phyloP scores from a whole-genome alignment of 92 coral and sea anemone genomes.

The Porites cylindrica region DNA sequence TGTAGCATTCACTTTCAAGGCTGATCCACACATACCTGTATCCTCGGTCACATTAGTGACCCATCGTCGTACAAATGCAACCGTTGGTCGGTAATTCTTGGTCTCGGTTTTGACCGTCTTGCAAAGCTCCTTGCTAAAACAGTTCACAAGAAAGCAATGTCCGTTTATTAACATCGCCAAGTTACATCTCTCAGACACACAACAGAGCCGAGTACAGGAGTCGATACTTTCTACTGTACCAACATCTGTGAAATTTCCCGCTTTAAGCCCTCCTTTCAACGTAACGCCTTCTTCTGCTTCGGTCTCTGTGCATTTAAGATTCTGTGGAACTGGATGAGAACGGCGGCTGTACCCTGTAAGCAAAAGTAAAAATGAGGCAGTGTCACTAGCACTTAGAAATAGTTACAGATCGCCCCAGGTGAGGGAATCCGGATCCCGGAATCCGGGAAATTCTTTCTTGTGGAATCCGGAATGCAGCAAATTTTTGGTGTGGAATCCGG shows the following conservation, averaged over 20 bases:
- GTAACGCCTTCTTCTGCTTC: slow-evolving; percentile 89
- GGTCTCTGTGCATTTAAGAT: slow-evolving; percentile 85
- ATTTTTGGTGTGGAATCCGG: too few relatives aligned
- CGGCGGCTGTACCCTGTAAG: slow-evolving; percentile 57
- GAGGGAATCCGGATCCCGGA: too few relatives aligned
- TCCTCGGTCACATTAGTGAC: slow-evolving; percentile 82
- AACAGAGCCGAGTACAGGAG: slow-evolving; percentile 91
- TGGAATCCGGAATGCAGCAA: too few relatives aligned
- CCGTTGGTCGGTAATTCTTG: slow-evolving; percentile 83
- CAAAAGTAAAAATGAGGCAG: background rate
- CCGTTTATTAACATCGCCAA: slow-evolving; percentile 85
- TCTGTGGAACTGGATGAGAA: slow-evolving; percentile 76
- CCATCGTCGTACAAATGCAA: slow-evolving; percentile 82
- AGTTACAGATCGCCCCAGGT: background rate
- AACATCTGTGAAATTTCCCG: slow-evolving; percentile 95
- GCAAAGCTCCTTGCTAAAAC: slow-evolving; percentile 87
- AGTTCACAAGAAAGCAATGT: slow-evolving; percentile 91
- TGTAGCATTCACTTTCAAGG: too few relatives aligned
- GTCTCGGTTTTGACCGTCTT: slow-evolving; percentile 85
- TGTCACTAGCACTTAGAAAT: background rate
- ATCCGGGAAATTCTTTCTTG: too few relatives aligned
- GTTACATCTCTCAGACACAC: slow-evolving; percentile 94
- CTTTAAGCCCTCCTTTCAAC: slow-evolving; percentile 85
- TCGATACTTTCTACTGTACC: slow-evolving; percentile 90
- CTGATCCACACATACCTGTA: slow-evolving; percentile 69